These are phyloP conservation scores for Istiophorus platypterus DNA, from an alignment of 2,113 vertebrate species.

Conservation along the genomic window DNA sequence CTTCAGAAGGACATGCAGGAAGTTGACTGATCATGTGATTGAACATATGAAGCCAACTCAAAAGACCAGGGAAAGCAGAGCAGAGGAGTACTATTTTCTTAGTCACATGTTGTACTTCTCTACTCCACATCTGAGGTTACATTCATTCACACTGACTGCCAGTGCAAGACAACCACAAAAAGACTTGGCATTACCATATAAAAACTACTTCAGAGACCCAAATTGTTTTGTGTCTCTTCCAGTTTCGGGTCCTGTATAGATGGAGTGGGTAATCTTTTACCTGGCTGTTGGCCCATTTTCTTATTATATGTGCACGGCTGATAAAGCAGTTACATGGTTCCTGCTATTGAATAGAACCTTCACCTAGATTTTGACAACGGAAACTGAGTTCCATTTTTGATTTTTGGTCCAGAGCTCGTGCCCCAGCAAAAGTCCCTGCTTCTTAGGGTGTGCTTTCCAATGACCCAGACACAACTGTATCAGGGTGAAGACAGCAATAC, in stretches of 20 bases:
- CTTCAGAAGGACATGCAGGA: neutral
- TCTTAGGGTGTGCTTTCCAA: neutral
- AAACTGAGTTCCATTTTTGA: neutral
- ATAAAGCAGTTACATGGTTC: neutral
- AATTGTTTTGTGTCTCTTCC: too few relatives aligned
- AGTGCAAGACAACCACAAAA: neutral
- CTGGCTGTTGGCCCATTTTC: neutral
- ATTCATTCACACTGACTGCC: neutral
- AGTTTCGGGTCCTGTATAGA: neutral
- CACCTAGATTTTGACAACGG: neutral
- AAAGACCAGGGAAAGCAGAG: too few relatives aligned
- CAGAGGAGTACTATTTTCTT: too few relatives aligned
- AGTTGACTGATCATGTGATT: conserved; percentile 13
- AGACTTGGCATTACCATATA: too few relatives aligned
- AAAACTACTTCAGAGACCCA: too few relatives aligned
- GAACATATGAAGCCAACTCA: neutral
- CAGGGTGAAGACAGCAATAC: neutral
- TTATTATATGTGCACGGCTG: neutral
- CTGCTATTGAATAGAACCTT: neutral
- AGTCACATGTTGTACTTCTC: neutral
- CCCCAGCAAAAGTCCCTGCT: neutral
- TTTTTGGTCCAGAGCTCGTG: neutral
- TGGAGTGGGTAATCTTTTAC: neutral
- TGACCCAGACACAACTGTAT: neutral
- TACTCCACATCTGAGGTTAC: neutral